Evolutionary conservation across 2,888 invertebrate genomes (phyloP).

Genomic region (Elegia similella): DNA sequence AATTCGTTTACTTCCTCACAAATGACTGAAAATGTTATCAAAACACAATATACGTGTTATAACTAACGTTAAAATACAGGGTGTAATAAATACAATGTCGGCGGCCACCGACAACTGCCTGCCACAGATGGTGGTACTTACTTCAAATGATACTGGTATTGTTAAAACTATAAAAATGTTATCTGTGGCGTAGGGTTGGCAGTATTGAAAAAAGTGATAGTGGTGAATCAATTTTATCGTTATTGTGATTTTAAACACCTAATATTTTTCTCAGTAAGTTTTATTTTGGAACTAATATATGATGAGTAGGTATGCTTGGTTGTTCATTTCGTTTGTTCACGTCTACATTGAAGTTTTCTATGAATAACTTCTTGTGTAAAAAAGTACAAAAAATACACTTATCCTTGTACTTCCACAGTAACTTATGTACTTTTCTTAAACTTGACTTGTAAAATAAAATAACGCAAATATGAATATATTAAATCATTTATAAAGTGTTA

Average conservation of each 20-base stretch:
- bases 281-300: too few species aligned
- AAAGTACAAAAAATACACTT: constrained; percentile 10
- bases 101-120: constrained; percentile 34
- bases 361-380: too few species aligned
- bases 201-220: constrained; percentile 39
- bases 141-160: constrained; percentile 18
- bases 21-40: constrained; percentile 79
- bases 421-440: neutral
- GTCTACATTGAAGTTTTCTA: too few species aligned
- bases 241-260: too few species aligned
- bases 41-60: constrained; percentile 76
- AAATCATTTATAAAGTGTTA: too few species aligned
- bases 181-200: constrained; percentile 25
- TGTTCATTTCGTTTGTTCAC: too few species aligned
- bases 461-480: too few species aligned
- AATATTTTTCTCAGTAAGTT: too few species aligned
- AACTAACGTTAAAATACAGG: constrained; percentile 74
- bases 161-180: constrained; percentile 37
- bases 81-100: constrained; percentile 63
- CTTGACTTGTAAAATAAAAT: too few species aligned
- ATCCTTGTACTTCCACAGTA: neutral
- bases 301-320: too few species aligned
- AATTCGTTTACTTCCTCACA: constrained; percentile 76
- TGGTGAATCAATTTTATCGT: constrained; percentile 45
- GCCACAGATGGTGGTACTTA: constrained; percentile 20